Conservation (phyloP, 2,113 vertebrate genomes). For the Bucco capensis region DNA sequence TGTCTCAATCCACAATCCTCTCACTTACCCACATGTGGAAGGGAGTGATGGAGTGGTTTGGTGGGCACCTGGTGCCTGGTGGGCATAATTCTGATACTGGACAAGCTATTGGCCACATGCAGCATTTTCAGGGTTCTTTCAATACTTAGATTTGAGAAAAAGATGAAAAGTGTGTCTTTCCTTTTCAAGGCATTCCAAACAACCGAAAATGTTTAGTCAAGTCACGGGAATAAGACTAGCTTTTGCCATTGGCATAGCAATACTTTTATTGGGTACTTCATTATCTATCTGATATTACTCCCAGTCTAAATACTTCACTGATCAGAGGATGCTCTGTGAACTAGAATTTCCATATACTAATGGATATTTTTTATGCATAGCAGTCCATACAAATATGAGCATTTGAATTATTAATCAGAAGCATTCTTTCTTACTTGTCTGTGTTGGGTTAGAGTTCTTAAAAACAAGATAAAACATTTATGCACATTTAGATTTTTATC, state of each 20-base stretch:
- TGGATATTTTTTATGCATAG: background rate
- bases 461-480: slow-evolving; percentile 12
- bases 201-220: background rate
- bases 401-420: slow-evolving; percentile 49
- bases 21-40: background rate
- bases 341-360: slow-evolving; percentile 18
- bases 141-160: background rate
- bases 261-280: background rate
- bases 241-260: background rate
- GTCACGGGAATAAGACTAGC: background rate
- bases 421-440: slow-evolving; percentile 18
- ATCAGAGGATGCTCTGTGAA: background rate
- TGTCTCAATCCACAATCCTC: background rate
- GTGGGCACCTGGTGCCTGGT: background rate
- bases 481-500: background rate
- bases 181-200: background rate
- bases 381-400: slow-evolving; percentile 12
- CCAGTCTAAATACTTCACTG: background rate
- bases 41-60: background rate
- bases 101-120: background rate
- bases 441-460: slow-evolving; percentile 14
- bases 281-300: background rate
- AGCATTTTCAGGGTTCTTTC: background rate
- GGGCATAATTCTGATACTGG: background rate
- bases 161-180: fast-evolving